Base-by-base conservation (phyloP, 1,140 invertebrate genomes). In the Muscidifurax raptorellus region DNA sequence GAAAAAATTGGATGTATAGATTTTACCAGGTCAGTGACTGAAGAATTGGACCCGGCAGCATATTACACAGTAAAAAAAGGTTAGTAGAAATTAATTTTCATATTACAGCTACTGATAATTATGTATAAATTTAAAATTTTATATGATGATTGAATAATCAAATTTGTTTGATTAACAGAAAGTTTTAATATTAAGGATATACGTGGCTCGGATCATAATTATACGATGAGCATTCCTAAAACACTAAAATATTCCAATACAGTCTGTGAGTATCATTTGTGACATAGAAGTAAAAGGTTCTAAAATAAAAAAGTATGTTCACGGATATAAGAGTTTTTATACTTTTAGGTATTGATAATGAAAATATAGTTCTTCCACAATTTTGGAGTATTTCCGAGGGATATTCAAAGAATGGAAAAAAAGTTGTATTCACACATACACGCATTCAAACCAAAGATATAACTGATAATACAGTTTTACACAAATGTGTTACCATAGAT, bases 401-500 rank as follows among this genome's bases (percentile, higher is more conserved):
- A 1, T 12, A 13, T 15, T 15, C 67, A 2, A 69, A 69, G 12
- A 28, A 13, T 28, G 27, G 27, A 30, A 69, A 69, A 28, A 27
- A 7, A 69, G 5, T 69, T 30, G 28, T 69, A 28, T 69, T 69
- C 22, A 28, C 67, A 69, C 6, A 59, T n/a, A 59, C 52, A 22
- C 52, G n/a, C 52, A 59, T 59, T n/a, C 18, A 59, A 59, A n/a
- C 52, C 52, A 59, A 59, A 59, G 52, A 59, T n/a, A 59, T 59
- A 59, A 18, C 52, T 59, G 18, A 6, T 12, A 28, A 12, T 15
- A n/a, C 28, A 69, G 12, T 30, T 22, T 15, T 69, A 18, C 25
- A 69, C 15, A 69, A 69, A 69, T 69, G 67, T 69, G 67, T 69
- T 69, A 69, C 28, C 25, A 69, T 69, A 27, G 28, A 69, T 69